phyloP scores from a whole-genome alignment of 2,888 invertebrate genomes.

The Steinernema carpocapsae region DNA sequence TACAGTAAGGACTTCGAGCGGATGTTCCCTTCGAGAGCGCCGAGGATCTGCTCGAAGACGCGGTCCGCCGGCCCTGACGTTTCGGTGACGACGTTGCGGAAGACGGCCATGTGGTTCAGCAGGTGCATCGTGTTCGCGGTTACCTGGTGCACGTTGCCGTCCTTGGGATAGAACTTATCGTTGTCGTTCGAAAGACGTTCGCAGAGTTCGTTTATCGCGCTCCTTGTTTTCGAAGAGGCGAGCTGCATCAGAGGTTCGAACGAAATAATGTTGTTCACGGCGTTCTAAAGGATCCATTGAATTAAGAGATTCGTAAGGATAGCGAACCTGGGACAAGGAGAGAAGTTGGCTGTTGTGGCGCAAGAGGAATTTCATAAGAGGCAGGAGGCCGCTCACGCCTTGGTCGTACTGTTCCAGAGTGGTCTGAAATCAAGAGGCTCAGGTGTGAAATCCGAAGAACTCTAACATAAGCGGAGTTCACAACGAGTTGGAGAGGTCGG shows the following conservation, averaged over 20 bases:
- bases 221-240: not conserved
- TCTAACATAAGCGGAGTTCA: constrained; percentile 1
- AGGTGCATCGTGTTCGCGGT: constrained; percentile 54
- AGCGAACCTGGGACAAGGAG: constrained; percentile 41
- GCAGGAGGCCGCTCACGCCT: constrained; percentile 45
- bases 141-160: constrained; percentile 88
- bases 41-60: constrained; percentile 48
- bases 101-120: constrained; percentile 51
- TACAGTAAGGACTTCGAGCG: constrained; percentile 48
- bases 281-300: not conserved
- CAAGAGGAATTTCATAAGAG: constrained; percentile 47
- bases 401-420: constrained; percentile 41
- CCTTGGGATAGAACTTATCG: constrained; percentile 81
- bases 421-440: not conserved
- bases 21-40: constrained; percentile 51
- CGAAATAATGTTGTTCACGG: not conserved
- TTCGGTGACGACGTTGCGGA: constrained; percentile 45
- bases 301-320: not conserved
- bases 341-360: constrained; percentile 48
- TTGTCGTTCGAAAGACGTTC: constrained; percentile 73
- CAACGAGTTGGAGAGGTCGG: constrained; percentile 39
- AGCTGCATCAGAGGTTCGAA: constrained; percentile 24
- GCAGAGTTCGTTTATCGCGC: constrained; percentile 46
- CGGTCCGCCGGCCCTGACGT: constrained; percentile 35
- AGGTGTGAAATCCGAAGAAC: not conserved